Conservation (phyloP, 2,113 vertebrate species). For the Cryptomyrus ogoouensis region DNA sequence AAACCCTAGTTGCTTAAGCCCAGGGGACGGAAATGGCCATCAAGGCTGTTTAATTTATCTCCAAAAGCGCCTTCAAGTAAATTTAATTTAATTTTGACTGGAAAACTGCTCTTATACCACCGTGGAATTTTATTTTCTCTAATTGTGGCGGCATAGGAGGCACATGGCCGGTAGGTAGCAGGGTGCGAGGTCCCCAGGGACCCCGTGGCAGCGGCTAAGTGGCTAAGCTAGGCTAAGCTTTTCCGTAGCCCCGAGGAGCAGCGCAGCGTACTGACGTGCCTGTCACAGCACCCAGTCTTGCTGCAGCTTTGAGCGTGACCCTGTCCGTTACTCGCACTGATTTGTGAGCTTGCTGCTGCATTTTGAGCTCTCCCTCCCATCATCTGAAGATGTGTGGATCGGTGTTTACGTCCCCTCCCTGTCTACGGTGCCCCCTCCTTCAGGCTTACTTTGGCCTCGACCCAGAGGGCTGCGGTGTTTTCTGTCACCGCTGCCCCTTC, state of each 20-base stretch:
- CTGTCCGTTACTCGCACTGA: constrained; percentile 59
- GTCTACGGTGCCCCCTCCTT: neutral
- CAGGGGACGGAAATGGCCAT: constrained; percentile 29
- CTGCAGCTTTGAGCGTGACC: constrained; percentile 44
- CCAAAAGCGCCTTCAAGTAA: constrained; percentile 33
- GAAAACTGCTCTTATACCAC: constrained; percentile 26
- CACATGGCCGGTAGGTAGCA: neutral
- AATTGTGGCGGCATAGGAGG: constrained; percentile 32
- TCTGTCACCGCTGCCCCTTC: neutral
- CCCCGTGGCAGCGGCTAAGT: neutral
- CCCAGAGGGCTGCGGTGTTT: neutral
- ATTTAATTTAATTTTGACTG: constrained; percentile 33
- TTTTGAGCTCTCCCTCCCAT: neutral
- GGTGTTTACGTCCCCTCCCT: neutral
- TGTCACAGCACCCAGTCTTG: neutral
- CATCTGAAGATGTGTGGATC: neutral
- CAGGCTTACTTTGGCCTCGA: neutral
- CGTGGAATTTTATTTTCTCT: constrained; percentile 26
- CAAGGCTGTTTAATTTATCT: constrained; percentile 32
- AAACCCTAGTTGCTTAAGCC: constrained; percentile 35
- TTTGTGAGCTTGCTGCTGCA: neutral
- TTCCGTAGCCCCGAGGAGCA: neutral
- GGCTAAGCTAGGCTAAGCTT: neutral
- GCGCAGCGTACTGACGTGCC: neutral
- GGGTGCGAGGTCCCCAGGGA: constrained; percentile 4